Evolutionary conservation across 1,140 invertebrate genomes (phyloP).

Genomic region (Pseudomyrmex dendroicus): DNA sequence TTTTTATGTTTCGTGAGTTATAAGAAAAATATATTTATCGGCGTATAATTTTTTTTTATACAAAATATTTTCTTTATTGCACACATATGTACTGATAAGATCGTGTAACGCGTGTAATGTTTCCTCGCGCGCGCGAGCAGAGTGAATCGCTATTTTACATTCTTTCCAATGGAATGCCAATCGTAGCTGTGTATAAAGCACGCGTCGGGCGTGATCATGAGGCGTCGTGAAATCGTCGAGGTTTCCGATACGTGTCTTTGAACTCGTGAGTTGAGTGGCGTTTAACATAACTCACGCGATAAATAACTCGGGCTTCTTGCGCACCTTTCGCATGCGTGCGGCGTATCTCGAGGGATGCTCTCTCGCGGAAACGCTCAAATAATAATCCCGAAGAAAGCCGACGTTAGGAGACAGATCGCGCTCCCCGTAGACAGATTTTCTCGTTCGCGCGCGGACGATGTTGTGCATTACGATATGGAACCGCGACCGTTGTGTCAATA

Average conservation of each 20-base stretch:
- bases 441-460: conserved; percentile 9
- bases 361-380: not conserved
- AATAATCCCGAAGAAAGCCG: conserved; percentile 54
- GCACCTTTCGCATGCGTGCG: conserved; percentile 9
- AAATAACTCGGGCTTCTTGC: conserved; percentile 22
- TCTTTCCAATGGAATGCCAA: not conserved
- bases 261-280: conserved; percentile 13
- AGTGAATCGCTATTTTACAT: not conserved
- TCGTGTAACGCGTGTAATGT: not conserved
- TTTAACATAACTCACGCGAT: conserved; percentile 33
- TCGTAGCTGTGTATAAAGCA: too few relatives aligned
- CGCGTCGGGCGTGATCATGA: too few relatives aligned
- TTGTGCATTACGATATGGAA: not conserved
- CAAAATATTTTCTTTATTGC: not conserved
- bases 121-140: too few relatives aligned
- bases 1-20: too few relatives aligned
- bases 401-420: not conserved
- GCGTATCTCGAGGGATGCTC: conserved; percentile 22
- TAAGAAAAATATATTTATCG: not conserved
- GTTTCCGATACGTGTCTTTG: conserved; percentile 29
- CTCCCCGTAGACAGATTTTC: conserved; percentile 10
- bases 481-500: conserved; percentile 42
- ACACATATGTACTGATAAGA: not conserved
- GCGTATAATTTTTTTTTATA: too few relatives aligned
- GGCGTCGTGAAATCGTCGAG: not conserved